Percentiles rank a stretch among this genome's conserved stretches.
These are phyloP conservation scores for Drosophila leontia DNA, from an alignment of 1,140 invertebrate species.

Conservation along the genomic window DNA sequence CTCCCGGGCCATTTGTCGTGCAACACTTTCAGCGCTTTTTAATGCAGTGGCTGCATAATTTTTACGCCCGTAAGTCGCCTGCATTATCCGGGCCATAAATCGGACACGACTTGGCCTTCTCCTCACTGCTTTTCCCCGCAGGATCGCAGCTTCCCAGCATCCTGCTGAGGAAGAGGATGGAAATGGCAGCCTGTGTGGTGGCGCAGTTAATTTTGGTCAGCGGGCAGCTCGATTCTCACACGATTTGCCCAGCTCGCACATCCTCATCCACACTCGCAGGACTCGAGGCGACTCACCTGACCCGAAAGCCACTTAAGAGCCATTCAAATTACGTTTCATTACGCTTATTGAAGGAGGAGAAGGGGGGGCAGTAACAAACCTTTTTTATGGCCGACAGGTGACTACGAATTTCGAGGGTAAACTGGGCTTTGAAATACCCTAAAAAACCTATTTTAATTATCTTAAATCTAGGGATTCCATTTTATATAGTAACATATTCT, in stretches of 20 bases:
- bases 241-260: conserved; percentile 48
- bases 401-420: background rate
- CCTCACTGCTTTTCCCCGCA: background rate
- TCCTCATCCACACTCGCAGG: conserved; percentile 1
- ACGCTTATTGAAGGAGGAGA: conserved; percentile 63
- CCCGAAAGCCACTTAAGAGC: conserved; percentile 70
- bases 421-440: conserved; percentile 9
- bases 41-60: conserved; percentile 80
- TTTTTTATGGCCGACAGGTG: conserved; percentile 19
- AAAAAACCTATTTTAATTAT: too few relatives aligned
- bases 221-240: conserved; percentile 66
- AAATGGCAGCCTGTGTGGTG: conserved; percentile 41
- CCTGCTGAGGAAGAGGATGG: background rate
- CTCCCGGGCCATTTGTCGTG: conserved; percentile 48
- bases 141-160: background rate
- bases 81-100: conserved; percentile 79
- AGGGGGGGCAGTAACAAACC: conserved; percentile 8
- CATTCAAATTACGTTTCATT: conserved; percentile 81
- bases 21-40: conserved; percentile 66
- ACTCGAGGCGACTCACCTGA: conserved; percentile 22
- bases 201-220: conserved; percentile 72
- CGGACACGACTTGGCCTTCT: conserved; percentile 32
- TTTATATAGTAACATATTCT: accelerated
- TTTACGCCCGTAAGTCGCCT: conserved; percentile 76
- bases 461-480: too few relatives aligned